A percentile compares a stretch with the other conserved stretches of the same genome.
Conservation (phyloP, 1,140 invertebrate species). For the Sesamia nonagrioides region DNA sequence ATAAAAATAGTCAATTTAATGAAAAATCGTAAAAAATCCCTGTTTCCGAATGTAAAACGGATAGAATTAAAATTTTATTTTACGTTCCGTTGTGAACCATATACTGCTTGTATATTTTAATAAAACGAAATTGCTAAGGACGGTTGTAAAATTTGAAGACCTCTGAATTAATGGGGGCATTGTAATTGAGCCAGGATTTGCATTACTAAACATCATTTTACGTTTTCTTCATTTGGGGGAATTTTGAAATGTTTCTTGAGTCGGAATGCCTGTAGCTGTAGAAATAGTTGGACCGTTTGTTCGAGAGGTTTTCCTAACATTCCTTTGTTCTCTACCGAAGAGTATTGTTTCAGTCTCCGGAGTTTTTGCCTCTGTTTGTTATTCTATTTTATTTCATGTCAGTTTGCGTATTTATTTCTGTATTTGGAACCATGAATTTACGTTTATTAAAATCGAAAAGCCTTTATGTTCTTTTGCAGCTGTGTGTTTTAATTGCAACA, state of each 20-base stretch:
- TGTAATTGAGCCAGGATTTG: slow-evolving; percentile 73
- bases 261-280: slow-evolving; percentile 1
- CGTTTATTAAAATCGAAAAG: slow-evolving; percentile 8
- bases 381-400: slow-evolving; percentile 14
- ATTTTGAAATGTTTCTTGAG: slow-evolving; percentile 29
- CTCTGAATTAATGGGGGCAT: slow-evolving; percentile 68
- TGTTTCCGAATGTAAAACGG: slow-evolving; percentile 55
- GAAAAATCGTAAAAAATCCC: slow-evolving; percentile 68
- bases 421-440: slow-evolving; percentile 5
- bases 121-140: slow-evolving; percentile 76
- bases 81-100: slow-evolving; percentile 61
- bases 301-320: slow-evolving; percentile 41
- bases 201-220: slow-evolving; percentile 55
- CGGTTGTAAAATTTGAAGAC: slow-evolving; percentile 76
- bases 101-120: slow-evolving; percentile 74
- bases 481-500: slow-evolving; percentile 17
- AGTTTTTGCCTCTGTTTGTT: slow-evolving; percentile 16
- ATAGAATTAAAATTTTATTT: slow-evolving; percentile 73
- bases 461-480: background rate
- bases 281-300: slow-evolving; percentile 28
- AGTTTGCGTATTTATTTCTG: background rate
- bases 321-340: slow-evolving; percentile 21
- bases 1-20: slow-evolving; percentile 63
- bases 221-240: slow-evolving; percentile 44
- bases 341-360: background rate